Percentiles rank a stretch among this genome's conserved stretches.
Conservation (phyloP, 1,140 invertebrate species). For the Drosophila persimilis region DNA sequence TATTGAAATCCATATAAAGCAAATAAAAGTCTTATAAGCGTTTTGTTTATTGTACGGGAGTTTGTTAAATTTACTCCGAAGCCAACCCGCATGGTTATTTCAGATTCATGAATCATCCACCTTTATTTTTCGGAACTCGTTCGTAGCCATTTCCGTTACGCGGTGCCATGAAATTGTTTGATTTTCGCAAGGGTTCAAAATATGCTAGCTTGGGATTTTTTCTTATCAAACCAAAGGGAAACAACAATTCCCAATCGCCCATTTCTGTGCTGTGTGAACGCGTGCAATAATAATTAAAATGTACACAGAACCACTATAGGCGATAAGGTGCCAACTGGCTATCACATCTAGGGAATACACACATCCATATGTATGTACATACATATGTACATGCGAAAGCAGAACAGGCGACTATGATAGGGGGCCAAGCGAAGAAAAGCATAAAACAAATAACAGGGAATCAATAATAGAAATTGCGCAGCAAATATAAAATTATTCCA, state of each 20-base stretch:
- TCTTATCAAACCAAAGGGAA: conserved; percentile 32
- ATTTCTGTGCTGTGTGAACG: conserved; percentile 30
- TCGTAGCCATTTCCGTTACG: conserved; percentile 35
- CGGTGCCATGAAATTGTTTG: conserved; percentile 2
- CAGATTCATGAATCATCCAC: conserved; percentile 38
- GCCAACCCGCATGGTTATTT: conserved; percentile 36
- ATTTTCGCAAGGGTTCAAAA: conserved; percentile 25
- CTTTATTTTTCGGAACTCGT: conserved; percentile 25
- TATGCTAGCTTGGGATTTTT: conserved; percentile 8
- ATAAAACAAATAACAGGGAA: conserved; percentile 53
- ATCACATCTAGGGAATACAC: conserved; percentile 7
- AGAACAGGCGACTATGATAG: conserved; percentile 37
- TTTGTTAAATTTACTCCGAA: not conserved
- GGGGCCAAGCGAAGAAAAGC: conserved; percentile 36
- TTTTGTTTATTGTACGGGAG: not conserved
- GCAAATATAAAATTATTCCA: conserved; percentile 71
- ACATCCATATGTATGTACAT: conserved; percentile 16
- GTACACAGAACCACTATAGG: conserved; percentile 20
- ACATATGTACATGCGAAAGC: conserved; percentile 31
- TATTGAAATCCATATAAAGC: conserved; percentile 1
- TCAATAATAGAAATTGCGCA: conserved; percentile 77
- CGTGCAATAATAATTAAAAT: conserved; percentile 49
- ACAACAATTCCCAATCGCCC: conserved; percentile 30
- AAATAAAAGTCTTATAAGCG: conserved; percentile 22
- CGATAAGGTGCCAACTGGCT: conserved; percentile 37